phyloP scores from a whole-genome alignment of 2,888 invertebrate genomes.

The Micoletzkya japonica region DNA sequence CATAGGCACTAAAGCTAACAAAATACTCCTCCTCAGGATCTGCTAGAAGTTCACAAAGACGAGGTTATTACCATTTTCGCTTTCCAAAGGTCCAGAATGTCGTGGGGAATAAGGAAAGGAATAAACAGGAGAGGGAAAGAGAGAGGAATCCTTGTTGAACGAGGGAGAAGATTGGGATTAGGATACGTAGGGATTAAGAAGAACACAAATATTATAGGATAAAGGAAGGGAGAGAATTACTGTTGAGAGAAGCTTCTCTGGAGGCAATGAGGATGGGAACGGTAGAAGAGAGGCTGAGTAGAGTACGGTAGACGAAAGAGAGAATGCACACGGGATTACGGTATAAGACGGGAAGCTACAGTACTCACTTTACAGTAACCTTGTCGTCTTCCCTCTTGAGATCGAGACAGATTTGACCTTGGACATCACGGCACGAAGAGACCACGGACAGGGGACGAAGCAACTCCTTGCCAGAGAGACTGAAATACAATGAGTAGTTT shows the following conservation, averaged over 20 bases:
- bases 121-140: background rate
- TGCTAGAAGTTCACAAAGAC: too few relatives aligned
- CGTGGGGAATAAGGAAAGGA: background rate
- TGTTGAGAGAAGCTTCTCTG: background rate
- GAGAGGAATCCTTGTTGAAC: background rate
- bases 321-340: background rate
- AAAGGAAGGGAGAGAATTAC: background rate
- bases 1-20: too few relatives aligned
- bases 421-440: constrained; percentile 37
- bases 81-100: background rate
- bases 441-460: constrained; percentile 34
- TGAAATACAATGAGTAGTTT: too few relatives aligned
- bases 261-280: background rate
- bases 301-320: background rate
- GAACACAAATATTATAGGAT: too few relatives aligned
- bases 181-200: too few relatives aligned
- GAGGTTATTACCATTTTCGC: too few relatives aligned
- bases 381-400: constrained; percentile 25
- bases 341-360: background rate
- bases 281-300: background rate
- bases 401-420: constrained; percentile 42
- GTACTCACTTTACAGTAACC: constrained; percentile 19
- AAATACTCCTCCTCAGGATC: too few relatives aligned
- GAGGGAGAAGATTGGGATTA: background rate
- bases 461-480: background rate